Base-by-base conservation (phyloP, 2,888 invertebrate genomes). In the Cylindroiulus punctatus region DNA sequence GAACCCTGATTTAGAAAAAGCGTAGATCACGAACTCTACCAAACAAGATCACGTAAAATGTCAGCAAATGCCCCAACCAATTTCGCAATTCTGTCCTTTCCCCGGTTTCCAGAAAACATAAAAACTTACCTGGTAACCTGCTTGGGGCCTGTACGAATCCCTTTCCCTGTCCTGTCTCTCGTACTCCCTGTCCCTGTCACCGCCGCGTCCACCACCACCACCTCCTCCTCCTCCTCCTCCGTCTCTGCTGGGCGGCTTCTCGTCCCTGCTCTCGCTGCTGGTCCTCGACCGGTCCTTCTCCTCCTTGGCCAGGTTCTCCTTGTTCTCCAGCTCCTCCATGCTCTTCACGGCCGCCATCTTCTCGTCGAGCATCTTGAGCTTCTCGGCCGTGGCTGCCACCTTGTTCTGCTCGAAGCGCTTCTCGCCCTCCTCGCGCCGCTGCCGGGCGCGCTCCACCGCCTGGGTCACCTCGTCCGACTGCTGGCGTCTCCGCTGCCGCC, bases 341-440 rank as follows among this genome's bases (percentile, higher is more conserved):
- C 40, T 86, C 22, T 83, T 83, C 26, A 87, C 87, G 1, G 84
- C 87, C 19, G 85, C 87, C 19, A 85, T 44, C 22, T 86, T 52
- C 52, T 85, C 84, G 12, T 86, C 84, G n/a, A 95, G 91, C 89
- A 93, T 93, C 89, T 94, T 93, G 86, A 95, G 90, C 89, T 95
- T 95, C 89, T 94, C 94, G 76, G 93, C 93, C 32, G 81, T 26
- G 32, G 94, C 90, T 91, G 93, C 90, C 40, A 90, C 90, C 89
- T 94, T 94, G 19, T 93, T 92, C 89, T 94, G 94, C 89, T 93
- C 93, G 65, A 87, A 89, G 19, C 89, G 88, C 87, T 96, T 95
- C 90, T 97, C 97, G 90, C 97, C 97, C 90, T 97, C 96, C 90
- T 97, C 96, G 89, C 96, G 95, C 42, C 96, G 93, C 90, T 95